These are phyloP conservation scores for Alosa alosa DNA, from an alignment of 2,113 vertebrate species.

Conservation along the genomic window DNA sequence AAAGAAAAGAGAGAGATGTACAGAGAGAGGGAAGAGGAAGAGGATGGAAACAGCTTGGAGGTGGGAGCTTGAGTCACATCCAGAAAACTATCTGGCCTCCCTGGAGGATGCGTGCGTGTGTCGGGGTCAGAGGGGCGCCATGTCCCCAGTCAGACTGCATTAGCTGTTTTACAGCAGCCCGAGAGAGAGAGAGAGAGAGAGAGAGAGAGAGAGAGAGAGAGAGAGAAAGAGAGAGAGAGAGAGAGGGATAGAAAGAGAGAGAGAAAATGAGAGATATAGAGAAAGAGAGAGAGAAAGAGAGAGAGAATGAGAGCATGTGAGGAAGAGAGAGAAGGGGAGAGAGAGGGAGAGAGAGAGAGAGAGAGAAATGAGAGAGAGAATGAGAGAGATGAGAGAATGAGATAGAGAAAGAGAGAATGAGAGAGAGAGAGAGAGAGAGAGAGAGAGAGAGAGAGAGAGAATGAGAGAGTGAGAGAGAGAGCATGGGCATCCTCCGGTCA, in stretches of 20 bases:
- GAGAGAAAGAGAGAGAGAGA: neutral
- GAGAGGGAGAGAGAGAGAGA: too few species aligned
- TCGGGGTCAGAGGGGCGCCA: neutral
- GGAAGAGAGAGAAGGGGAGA: too few species aligned
- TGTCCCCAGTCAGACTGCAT: neutral
- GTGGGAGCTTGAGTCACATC: neutral
- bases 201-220: neutral
- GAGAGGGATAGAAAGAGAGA: neutral
- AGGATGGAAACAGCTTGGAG: neutral
- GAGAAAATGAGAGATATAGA: too few species aligned
- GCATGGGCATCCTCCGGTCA: neutral
- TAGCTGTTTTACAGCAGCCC: conserved; percentile 1
- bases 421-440: neutral
- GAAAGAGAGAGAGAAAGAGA: too few species aligned
- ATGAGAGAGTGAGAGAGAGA: neutral
- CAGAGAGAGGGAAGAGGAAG: neutral
- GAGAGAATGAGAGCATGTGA: too few species aligned
- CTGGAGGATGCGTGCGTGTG: neutral
- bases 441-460: neutral
- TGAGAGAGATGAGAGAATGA: neutral
- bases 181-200: conserved; percentile 5
- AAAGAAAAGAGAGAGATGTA: neutral
- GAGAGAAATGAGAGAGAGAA: neutral
- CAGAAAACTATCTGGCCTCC: neutral
- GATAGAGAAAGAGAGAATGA: neutral